Percentiles rank a stretch among this genome's conserved stretches.
Conservation (phyloP, 2,888 invertebrate species). For the Fragum sueziense region DNA sequence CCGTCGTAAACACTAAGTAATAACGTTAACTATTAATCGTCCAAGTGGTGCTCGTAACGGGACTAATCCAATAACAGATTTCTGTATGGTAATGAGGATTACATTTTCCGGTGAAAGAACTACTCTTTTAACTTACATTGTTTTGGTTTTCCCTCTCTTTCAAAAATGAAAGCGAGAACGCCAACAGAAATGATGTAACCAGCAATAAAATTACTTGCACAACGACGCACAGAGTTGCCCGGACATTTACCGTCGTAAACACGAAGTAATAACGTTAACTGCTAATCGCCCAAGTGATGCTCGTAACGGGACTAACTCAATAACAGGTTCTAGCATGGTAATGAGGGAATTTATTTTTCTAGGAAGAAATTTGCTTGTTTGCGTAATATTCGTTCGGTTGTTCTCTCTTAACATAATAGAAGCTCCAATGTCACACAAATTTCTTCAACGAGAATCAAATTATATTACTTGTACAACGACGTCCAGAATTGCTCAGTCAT, state of each 20-base stretch:
- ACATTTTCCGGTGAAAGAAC: too few relatives aligned
- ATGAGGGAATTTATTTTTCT: too few relatives aligned
- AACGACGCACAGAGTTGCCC: not conserved
- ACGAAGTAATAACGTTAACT: not conserved
- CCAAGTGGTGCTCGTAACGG: not conserved
- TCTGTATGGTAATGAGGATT: too few relatives aligned
- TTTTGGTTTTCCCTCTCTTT: too few relatives aligned
- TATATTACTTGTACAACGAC: not conserved
- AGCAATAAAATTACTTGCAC: not conserved
- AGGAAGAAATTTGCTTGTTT: too few relatives aligned
- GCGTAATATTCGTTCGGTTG: too few relatives aligned
- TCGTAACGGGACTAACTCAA: not conserved
- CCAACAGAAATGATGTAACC: too few relatives aligned
- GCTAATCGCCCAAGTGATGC: not conserved
- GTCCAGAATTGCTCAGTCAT: not conserved
- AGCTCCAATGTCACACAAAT: not conserved
- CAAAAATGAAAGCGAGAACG: too few relatives aligned
- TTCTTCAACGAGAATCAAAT: not conserved
- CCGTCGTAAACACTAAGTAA: conserved; percentile 1
- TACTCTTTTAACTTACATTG: too few relatives aligned
- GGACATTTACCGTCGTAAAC: conserved; percentile 14
- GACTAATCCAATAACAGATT: not conserved
- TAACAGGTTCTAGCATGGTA: too few relatives aligned
- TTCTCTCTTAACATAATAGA: too few relatives aligned
- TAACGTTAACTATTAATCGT: not conserved